Evolutionary conservation across 2,888 invertebrate species (phyloP), one percentile per base, ranked within the genome.

Genomic region (Achlya flavicornis): DNA sequence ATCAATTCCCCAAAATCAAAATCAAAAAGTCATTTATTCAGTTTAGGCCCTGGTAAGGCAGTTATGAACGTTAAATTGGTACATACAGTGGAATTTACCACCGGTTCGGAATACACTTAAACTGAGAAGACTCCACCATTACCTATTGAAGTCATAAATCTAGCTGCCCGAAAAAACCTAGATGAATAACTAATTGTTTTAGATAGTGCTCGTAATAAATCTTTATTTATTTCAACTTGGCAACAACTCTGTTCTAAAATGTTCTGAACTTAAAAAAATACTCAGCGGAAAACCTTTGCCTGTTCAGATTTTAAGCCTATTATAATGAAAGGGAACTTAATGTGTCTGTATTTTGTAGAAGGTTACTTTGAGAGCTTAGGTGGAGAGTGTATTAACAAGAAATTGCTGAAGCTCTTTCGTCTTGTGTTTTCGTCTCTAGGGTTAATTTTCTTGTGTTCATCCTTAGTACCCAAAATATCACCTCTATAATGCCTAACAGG

Each of bases 271-370:
- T n/a, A n/a, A 46, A 41, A 41, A 53, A 53, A 53, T n/a, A 19
- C 53, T 53, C 10, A 2, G 3, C 8, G 7, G 53, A 53, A 53
- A 53, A 19, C 19, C 53, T 53, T 53, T 10, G 7, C 53, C n/a
- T 53, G 53, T 53, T 19, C 53, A 53, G 53, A 53, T 60, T 41
- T 12, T 60, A 41, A 60, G 41, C 60, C 41, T 60, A 41, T 41
- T 41, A 16, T 60, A 60, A 60, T 60, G 60, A 60, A 60, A 41
- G 60, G 60, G 35, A 60, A 41, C 60, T 60, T 60, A 41, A 60
- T 60, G 41, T 19, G 41, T 60, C 53, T 53, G 19, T 60, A 60
- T 41, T 41, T 41, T 38, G 41, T 41, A 41, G 14, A 35, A 60
- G 41, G 41, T 60, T 41, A 43, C 41, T 60, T 60, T 19, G 60